Base-by-base conservation (phyloP, 2,113 vertebrate species). In the Psophia crepitans region DNA sequence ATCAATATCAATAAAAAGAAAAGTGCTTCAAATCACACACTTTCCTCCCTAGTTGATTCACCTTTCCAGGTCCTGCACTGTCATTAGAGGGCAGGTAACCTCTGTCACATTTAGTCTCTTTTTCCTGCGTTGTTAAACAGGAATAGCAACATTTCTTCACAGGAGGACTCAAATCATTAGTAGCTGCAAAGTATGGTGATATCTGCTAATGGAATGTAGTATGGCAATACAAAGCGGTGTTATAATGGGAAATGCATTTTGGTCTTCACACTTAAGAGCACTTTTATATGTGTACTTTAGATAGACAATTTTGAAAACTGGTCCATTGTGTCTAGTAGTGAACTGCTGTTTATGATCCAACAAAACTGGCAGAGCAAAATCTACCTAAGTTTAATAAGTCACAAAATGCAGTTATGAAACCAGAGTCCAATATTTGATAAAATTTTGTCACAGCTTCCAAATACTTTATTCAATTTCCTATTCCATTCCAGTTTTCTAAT, bases 371-470 rank as follows among this genome's bases (percentile, higher is more conserved):
- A 84, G 24, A 60, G 80, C 44, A 91, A 86, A 30, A 83, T 76
- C 41, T 90, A 90, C 56, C 63, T 74, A 66, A 60, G 19, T 74
- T 83, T 86, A 66, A 33, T 90, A 84, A 95, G 79, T 93, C 64
- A 96, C 70, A 92, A 95, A 97, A 76, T 76, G 26, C 39, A 12
- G 14, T 78, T 83, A 75, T 60, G 79, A 93, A 96, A 92, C 24
- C 10, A 4, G 70, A 94, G 68, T 89, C 73, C 93, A 87, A 66
- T 84, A 89, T 77, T 75, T 75, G 48, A 48, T 57, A 35, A 8
- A 87, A 63, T 37, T 61, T 94, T 49, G 14, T 84, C 35, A 85
- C 23, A 75, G 61, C 46, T 95, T 96, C 49, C 48, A 91, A 90
- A 89, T 32, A 33, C 8, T 70, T 65, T 11, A 82, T 81, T 58